These are phyloP conservation scores for Eulemur rubriventer DNA, from an alignment of 2,797 vertebrate genomes.

Conservation along the genomic window DNA sequence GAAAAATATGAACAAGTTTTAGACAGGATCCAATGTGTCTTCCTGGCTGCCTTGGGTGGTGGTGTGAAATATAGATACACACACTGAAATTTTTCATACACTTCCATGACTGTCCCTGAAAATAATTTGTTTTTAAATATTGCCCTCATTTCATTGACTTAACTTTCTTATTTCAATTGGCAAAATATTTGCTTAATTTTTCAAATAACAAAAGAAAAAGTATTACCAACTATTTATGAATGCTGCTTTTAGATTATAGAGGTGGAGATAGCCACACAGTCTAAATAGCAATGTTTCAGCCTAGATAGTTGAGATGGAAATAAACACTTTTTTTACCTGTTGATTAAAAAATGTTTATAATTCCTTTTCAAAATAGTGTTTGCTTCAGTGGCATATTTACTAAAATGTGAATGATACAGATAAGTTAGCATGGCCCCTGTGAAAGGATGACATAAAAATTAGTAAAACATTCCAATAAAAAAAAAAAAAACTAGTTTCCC, in stretches of 20 bases:
- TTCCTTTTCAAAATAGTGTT: background rate
- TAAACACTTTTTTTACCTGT: background rate
- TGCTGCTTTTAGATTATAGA: background rate
- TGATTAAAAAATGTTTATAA: background rate
- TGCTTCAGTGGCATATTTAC: background rate
- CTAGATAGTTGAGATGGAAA: background rate
- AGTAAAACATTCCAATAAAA: background rate
- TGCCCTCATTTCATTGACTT: background rate
- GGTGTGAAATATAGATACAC: background rate
- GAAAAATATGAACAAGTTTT: background rate
- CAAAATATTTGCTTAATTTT: background rate
- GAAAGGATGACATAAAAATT: background rate
- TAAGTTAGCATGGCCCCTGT: background rate
- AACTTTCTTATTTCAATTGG: background rate
- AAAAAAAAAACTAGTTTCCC: background rate
- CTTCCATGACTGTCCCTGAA: background rate
- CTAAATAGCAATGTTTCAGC: background rate
- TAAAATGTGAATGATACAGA: background rate
- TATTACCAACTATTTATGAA: background rate
- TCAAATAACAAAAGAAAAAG: background rate
- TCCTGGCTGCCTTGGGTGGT: background rate
- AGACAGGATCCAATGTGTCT: background rate
- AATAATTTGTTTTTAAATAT: background rate
- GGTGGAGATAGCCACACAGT: background rate
- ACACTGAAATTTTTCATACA: background rate